phyloP scores from a whole-genome alignment of 2,888 invertebrate species.

The Keiferia lycopersicella region DNA sequence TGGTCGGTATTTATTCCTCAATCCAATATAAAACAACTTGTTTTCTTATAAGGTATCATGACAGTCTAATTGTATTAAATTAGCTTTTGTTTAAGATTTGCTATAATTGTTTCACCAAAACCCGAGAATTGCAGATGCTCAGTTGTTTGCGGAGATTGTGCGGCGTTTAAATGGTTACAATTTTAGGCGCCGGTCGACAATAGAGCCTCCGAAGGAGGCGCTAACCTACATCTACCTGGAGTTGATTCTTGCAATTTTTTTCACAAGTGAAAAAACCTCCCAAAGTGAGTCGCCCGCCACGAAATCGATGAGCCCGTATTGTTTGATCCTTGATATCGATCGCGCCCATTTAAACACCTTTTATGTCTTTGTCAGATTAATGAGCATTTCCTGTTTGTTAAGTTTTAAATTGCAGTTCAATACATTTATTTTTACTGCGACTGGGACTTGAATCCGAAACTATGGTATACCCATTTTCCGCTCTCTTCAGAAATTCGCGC shows the following conservation, averaged over 20 bases:
- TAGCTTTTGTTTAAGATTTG: neutral
- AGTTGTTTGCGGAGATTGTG: constrained; percentile 47
- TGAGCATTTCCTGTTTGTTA: too few relatives aligned
- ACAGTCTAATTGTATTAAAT: too few relatives aligned
- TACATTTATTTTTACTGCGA: too few relatives aligned
- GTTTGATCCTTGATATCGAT: constrained; percentile 57
- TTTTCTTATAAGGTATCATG: neutral
- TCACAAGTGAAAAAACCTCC: constrained; percentile 23
- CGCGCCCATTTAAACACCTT: constrained; percentile 44
- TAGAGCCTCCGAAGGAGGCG: constrained; percentile 60
- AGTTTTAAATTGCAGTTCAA: too few relatives aligned
- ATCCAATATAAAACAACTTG: neutral
- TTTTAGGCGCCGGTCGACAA: constrained; percentile 70
- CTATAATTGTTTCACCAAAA: neutral
- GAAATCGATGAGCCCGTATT: constrained; percentile 66
- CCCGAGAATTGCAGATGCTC: too few relatives aligned
- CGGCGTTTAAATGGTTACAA: constrained; percentile 51
- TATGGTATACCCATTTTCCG: too few relatives aligned
- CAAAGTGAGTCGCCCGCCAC: constrained; percentile 50
- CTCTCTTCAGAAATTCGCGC: too few relatives aligned
- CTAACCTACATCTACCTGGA: constrained; percentile 66
- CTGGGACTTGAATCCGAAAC: too few relatives aligned
- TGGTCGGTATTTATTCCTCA: neutral
- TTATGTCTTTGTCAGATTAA: constrained; percentile 21
- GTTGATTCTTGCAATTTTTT: constrained; percentile 59